Conservation (phyloP, 1,140 invertebrate species). For the Calliphora vicina region DNA sequence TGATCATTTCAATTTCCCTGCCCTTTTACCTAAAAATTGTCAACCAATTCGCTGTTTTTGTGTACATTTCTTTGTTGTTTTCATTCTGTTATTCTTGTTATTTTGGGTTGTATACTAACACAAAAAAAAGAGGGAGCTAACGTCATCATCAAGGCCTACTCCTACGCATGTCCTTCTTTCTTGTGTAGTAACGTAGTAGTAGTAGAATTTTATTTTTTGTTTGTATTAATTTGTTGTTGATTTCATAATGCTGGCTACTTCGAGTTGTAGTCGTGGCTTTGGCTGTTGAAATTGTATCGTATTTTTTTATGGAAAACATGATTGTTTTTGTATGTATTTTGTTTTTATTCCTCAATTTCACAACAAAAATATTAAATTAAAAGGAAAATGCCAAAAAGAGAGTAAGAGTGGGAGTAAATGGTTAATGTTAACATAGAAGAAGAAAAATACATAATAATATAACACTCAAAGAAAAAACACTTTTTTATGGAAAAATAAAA, state of each 20-base stretch:
- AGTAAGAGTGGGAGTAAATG: neutral
- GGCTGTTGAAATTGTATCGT: neutral
- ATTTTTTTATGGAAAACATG: neutral
- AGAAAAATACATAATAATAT: too few relatives aligned
- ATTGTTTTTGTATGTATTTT: conserved; percentile 7
- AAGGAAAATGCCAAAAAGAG: neutral
- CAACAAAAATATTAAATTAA: neutral
- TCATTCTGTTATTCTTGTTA: too few relatives aligned
- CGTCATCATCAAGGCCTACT: neutral
- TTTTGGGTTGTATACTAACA: too few relatives aligned
- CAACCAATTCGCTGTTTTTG: too few relatives aligned
- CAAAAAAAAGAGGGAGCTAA: neutral
- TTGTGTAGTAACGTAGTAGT: neutral
- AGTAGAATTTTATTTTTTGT: neutral
- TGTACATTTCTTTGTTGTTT: neutral
- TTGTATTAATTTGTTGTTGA: neutral
- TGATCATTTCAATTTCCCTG: neutral
- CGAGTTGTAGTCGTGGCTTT: neutral
- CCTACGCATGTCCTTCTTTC: conserved; percentile 32
- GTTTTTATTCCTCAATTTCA: conserved; percentile 30
- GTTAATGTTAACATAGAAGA: neutral
- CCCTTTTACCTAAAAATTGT: too few relatives aligned
- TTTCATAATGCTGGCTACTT: neutral
- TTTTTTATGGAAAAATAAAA: too few relatives aligned
- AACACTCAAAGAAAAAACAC: too few relatives aligned